Evolutionary conservation across 2,113 vertebrate genomes (phyloP).

Genomic region (Hemibagrus wyckioides): DNA sequence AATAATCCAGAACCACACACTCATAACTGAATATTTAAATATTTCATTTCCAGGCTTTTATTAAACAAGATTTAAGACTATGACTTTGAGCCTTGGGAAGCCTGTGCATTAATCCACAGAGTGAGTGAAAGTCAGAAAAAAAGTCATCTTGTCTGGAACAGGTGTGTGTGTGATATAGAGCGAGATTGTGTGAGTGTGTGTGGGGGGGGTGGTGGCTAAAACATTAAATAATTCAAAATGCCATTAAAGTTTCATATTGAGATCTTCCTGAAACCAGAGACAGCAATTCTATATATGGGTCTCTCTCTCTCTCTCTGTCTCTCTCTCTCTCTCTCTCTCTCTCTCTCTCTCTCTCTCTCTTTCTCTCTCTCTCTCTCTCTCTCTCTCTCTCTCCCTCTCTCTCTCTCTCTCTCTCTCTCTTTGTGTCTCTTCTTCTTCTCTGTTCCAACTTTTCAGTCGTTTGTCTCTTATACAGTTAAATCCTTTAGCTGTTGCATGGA

Average conservation of each 20-base stretch:
- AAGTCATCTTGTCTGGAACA: background rate
- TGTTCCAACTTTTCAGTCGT: background rate
- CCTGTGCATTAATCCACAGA: background rate
- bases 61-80: background rate
- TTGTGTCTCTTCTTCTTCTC: background rate
- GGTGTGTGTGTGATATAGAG: constrained; percentile 23
- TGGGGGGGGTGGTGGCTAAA: constrained; percentile 16
- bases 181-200: background rate
- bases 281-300: background rate
- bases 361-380: background rate
- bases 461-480: constrained; percentile 26
- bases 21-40: background rate
- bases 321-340: background rate
- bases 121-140: background rate
- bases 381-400: background rate
- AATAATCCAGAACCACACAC: background rate
- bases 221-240: constrained; percentile 40
- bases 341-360: background rate
- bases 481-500: background rate
- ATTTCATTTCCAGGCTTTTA: background rate
- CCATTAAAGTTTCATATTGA: constrained; percentile 44
- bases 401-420: no score
- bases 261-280: constrained; percentile 42
- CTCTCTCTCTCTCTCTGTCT: background rate
- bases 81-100: background rate